These are phyloP conservation scores for Mycetomoellerius zeteki DNA, from an alignment of 1,140 invertebrate species.

Conservation along the genomic window DNA sequence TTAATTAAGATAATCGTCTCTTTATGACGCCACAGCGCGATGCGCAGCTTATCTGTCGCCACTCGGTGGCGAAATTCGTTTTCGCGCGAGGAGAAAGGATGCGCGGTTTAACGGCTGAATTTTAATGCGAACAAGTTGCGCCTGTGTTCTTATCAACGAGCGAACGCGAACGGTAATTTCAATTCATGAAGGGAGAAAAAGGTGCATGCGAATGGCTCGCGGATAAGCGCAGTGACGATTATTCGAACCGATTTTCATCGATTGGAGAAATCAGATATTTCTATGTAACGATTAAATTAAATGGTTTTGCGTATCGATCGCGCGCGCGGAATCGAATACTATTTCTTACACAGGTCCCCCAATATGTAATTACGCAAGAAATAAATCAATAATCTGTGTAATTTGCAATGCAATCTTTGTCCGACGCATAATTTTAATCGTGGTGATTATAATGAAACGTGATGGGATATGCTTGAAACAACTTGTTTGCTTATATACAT, in stretches of 20 bases:
- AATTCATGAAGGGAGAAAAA: background rate
- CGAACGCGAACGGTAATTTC: background rate
- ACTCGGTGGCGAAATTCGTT: constrained; percentile 70
- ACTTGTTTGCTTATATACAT: constrained; percentile 5
- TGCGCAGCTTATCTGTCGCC: constrained; percentile 66
- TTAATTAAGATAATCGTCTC: constrained; percentile 85
- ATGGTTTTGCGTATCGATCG: background rate
- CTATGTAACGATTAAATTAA: background rate
- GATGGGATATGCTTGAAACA: background rate
- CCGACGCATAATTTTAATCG: constrained; percentile 50
- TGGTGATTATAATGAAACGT: constrained; percentile 34
- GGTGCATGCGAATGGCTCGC: constrained; percentile 8
- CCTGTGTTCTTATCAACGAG: constrained; percentile 38
- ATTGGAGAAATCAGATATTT: background rate
- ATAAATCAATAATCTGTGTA: constrained; percentile 57
- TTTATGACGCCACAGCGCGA: constrained; percentile 74
- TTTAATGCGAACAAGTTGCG: constrained; percentile 29
- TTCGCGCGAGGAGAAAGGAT: constrained; percentile 66
- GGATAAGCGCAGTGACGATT: background rate
- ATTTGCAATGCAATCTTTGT: constrained; percentile 47
- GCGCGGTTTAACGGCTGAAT: constrained; percentile 11
- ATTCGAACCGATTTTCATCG: background rate
- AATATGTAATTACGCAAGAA: constrained; percentile 23
- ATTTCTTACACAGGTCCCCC: background rate
- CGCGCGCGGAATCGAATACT: background rate